Evolutionary conservation across 2,888 invertebrate genomes (phyloP), one percentile per base, ranked within the genome.

Genomic region (Noctua janthina): DNA sequence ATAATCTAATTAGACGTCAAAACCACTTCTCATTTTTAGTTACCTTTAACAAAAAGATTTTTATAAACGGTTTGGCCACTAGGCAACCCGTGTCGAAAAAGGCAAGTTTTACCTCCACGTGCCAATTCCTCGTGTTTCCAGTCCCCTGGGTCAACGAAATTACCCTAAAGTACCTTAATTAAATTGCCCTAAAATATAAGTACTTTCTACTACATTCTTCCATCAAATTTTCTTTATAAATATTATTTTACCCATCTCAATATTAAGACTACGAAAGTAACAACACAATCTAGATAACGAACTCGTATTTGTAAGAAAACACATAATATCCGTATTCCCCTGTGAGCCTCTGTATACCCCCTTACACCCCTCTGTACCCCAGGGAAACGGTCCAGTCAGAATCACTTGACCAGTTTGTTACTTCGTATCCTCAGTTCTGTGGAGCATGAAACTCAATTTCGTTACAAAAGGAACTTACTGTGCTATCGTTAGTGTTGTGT

Each of bases 381-480:
- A 39, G 74, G 43, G 71, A 20, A 66, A 56, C 46, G 35, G 66
- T 79, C 85, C 76, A 86, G 73, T 78, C 78, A 56, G 79, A 87
- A 87, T 82, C 82, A 86, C 79, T 87, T 86, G 82, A 82, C 82
- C 88, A 88, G 79, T 85, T 88, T 88, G 79, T 85, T 82, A 79
- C 75, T 29, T 64, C 51, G 75, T 74, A 78, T 73, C 70, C 78
- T 69, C 62, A 23, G 29, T 72, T 54, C 78, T 76, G 56, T 64
- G 82, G 62, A 85, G 74, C 88, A 59, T 82, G 72, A 88, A 87
- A 87, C 86, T 82, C 76, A 76, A 88, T 87, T 88, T 82, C 49
- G 67, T 54, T 78, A 76, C 75, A 86, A 78, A 79, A 79, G 76
- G 68, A 74, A 23, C 69, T 35, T 13, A 46, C 10, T 54, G 49